phyloP scores from a whole-genome alignment of 2,797 vertebrate species.

The Hippopotamyrus pictus region DNA sequence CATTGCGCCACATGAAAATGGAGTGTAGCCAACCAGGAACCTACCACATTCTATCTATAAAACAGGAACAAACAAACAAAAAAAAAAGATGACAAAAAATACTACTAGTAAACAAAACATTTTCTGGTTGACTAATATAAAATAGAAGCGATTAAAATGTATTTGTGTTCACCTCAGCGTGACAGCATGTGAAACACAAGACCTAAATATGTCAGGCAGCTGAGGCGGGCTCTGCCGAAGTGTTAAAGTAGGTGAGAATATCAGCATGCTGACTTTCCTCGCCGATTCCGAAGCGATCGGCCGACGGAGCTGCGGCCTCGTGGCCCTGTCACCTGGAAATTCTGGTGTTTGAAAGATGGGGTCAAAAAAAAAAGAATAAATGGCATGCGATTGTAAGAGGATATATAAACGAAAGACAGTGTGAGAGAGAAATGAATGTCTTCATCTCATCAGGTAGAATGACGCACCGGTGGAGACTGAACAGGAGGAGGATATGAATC shows the following conservation, averaged over 20 bases:
- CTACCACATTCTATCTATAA: not conserved
- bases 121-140: constrained; percentile 10
- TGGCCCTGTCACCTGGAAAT: not conserved
- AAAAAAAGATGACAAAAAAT: not conserved
- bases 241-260: not conserved
- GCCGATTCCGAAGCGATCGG: not conserved
- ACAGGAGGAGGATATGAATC: not conserved
- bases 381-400: not conserved
- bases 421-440: not conserved
- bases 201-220: not conserved
- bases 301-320: not conserved
- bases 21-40: not conserved
- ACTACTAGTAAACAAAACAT: constrained; percentile 3
- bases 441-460: not conserved
- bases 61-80: not conserved
- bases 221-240: not conserved
- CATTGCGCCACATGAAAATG: not conserved
- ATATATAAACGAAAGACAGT: not conserved
- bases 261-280: not conserved
- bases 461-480: not conserved
- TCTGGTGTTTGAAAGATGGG: not conserved
- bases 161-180: not conserved
- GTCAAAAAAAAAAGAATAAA: not conserved
- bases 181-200: constrained; percentile 12
- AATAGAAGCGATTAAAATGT: constrained; percentile 5